phyloP scores from a whole-genome alignment of 2,113 vertebrate species.

The Ameiurus melas region DNA sequence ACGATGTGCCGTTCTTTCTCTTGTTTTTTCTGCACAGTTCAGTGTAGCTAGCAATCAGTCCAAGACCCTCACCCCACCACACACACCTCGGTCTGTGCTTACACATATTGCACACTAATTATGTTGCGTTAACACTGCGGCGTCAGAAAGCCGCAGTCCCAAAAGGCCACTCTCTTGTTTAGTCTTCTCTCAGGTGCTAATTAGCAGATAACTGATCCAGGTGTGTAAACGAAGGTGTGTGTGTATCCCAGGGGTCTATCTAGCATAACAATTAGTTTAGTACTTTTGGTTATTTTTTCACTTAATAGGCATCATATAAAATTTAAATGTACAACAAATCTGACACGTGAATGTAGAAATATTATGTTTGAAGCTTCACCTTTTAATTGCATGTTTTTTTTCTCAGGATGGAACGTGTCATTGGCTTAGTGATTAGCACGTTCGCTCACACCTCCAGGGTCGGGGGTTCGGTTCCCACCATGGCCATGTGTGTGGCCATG shows the following conservation, averaged over 20 bases:
- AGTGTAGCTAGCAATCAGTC: background rate
- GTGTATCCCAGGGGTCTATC: background rate
- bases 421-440: too few species aligned
- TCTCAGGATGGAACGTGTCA: too few species aligned
- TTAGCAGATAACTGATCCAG: background rate
- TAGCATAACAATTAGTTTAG: background rate
- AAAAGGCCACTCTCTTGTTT: background rate
- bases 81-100: background rate
- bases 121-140: background rate
- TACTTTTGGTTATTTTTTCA: background rate
- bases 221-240: constrained; percentile 6
- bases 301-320: background rate
- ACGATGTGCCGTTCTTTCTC: background rate
- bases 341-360: background rate
- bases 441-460: too few species aligned
- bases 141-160: constrained; percentile 1
- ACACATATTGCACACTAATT: constrained; percentile 12
- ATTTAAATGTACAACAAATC: background rate
- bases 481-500: too few species aligned
- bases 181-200: constrained; percentile 7
- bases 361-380: too few species aligned
- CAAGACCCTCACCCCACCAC: background rate
- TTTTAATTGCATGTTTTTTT: too few species aligned
- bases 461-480: too few species aligned
- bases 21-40: constrained; percentile 2